Conservation (phyloP, 2,888 invertebrate species). For the Prosapia bicincta region DNA sequence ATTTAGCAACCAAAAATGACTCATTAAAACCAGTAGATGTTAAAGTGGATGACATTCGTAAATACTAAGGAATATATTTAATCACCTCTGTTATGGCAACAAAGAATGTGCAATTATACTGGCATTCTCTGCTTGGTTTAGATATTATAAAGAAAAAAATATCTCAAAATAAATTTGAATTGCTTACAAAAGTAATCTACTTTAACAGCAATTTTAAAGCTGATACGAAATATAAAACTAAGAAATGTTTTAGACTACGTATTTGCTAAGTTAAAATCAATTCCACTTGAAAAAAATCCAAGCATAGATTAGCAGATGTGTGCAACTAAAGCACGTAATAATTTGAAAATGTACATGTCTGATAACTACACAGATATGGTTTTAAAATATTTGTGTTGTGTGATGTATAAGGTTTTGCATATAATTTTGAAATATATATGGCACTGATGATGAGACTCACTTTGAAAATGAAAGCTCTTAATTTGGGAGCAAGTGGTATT, state of each 20-base stretch:
- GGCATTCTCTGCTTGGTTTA: constrained; percentile 9
- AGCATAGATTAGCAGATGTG: constrained; percentile 29
- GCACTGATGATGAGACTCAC: constrained; percentile 28
- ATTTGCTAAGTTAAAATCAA: constrained; percentile 5
- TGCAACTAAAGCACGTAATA: constrained; percentile 36
- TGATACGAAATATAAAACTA: constrained; percentile 8
- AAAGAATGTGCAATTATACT: constrained; percentile 10
- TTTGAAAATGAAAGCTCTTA: constrained; percentile 12
- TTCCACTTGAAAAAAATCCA: constrained; percentile 10
- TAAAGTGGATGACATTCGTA: constrained; percentile 8
- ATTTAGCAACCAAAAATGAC: constrained; percentile 6
- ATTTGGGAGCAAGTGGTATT: constrained; percentile 43
- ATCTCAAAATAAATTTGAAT: constrained; percentile 6
- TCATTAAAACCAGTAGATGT: constrained; percentile 2
- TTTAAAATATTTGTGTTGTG: constrained; percentile 42
- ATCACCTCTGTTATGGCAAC: constrained; percentile 8
- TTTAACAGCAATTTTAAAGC: constrained; percentile 13
- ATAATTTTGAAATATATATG: constrained; percentile 41
- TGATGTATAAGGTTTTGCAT: constrained; percentile 40
- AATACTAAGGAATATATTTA: constrained; percentile 3
- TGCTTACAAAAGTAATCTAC: background rate
- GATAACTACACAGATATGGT: constrained; percentile 36
- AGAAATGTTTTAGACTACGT: constrained; percentile 1
- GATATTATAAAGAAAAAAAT: constrained; percentile 16
- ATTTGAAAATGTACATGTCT: constrained; percentile 27